These are phyloP conservation scores for Rhinogobius similis DNA, from an alignment of 2,113 vertebrate species.

Conservation along the genomic window DNA sequence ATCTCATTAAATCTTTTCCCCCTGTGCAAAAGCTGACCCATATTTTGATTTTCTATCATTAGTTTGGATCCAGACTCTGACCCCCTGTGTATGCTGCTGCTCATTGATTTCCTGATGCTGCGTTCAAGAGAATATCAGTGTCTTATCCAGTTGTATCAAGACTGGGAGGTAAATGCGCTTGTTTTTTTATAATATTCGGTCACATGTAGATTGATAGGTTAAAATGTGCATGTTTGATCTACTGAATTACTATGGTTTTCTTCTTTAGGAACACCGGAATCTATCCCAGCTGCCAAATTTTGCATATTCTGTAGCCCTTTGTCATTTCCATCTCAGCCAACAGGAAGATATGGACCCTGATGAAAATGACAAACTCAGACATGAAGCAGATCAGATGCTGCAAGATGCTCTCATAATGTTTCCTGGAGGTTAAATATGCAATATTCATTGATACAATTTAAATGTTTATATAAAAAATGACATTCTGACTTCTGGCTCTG, in stretches of 20 bases:
- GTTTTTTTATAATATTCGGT: neutral
- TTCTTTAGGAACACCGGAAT: conserved; percentile 87
- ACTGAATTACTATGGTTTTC: neutral
- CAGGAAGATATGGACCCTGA: conserved; percentile 81
- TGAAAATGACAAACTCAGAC: conserved; percentile 75
- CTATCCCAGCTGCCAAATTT: conserved; percentile 97
- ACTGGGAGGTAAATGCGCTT: conserved; percentile 87
- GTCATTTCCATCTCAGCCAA: conserved; percentile 89
- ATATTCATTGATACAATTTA: neutral
- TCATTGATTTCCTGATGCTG: conserved; percentile 89
- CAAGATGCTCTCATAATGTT: conserved; percentile 90
- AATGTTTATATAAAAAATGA: neutral
- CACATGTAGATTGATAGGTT: neutral
- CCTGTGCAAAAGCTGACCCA: neutral
- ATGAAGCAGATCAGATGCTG: conserved; percentile 79
- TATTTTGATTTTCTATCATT: conserved; percentile 9
- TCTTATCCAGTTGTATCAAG: conserved; percentile 86
- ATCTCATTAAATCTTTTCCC: neutral
- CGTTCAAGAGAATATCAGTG: conserved; percentile 86
- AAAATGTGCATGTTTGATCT: neutral
- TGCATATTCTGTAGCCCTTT: conserved; percentile 90
- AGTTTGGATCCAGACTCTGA: conserved; percentile 94
- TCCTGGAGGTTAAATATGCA: conserved; percentile 81
- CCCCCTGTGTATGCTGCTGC: conserved; percentile 90
- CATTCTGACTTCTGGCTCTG: conserved; percentile 9